These are phyloP conservation scores for Ophthalmolycus amberensis DNA, from an alignment of 2,113 vertebrate genomes.

Conservation along the genomic window DNA sequence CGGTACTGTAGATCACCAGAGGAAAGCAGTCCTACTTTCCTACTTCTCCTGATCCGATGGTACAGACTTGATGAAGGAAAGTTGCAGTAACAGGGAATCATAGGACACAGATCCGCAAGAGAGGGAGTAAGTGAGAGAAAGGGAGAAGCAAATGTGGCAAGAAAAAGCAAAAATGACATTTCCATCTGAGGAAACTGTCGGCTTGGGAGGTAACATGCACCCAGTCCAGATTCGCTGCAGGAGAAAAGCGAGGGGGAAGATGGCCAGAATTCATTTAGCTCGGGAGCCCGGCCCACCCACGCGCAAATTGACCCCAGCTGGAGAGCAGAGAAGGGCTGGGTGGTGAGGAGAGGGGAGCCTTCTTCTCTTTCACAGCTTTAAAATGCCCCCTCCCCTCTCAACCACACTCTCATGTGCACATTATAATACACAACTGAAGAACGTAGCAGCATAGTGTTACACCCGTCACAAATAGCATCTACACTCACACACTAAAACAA, in stretches of 20 bases:
- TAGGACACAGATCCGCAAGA: conserved; percentile 1
- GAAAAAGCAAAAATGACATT: conserved; percentile 41
- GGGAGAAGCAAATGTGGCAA: conserved; percentile 12
- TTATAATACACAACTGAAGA: not conserved
- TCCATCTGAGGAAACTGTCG: conserved; percentile 45
- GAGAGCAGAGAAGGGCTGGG: conserved; percentile 47
- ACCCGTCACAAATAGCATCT: not conserved
- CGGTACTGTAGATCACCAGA: not conserved
- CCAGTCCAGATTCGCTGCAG: conserved; percentile 41
- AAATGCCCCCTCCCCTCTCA: conserved; percentile 11
- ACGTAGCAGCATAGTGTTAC: conserved; percentile 10
- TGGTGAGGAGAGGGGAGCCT: conserved; percentile 30
- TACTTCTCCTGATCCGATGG: conserved; percentile 5
- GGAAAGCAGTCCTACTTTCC: conserved; percentile 7
- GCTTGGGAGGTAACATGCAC: conserved; percentile 66
- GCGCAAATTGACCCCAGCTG: conserved; percentile 82
- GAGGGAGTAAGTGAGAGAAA: conserved; percentile 5
- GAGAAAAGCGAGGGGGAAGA: conserved; percentile 50
- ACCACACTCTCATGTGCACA: conserved; percentile 21
- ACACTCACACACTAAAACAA: conserved; percentile 12
- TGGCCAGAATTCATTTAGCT: conserved; percentile 65
- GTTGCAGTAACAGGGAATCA: conserved; percentile 4
- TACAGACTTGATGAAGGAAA: not conserved
- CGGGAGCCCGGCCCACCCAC: conserved; percentile 78
- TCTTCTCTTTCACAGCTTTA: conserved; percentile 48